Evolutionary conservation across 2,888 invertebrate genomes (phyloP), one percentile per base, ranked within the genome.

Genomic region (Himalopsyche tibetana): DNA sequence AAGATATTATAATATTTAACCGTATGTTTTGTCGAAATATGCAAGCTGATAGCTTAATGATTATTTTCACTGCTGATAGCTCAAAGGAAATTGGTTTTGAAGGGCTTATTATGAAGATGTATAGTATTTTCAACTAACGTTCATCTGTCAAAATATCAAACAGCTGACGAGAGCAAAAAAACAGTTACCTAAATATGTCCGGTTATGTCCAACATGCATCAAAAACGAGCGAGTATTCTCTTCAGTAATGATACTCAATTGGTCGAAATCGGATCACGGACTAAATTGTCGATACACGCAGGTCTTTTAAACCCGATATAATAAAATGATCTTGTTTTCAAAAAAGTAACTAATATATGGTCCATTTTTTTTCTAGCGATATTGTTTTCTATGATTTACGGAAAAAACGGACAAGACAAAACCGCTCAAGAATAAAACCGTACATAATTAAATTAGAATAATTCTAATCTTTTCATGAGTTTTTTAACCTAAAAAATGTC

Each of bases 111-210:
- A 19, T 63, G 63, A n/a, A 19, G 63, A 63, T 63, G 19, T 63
- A 28, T 28, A 28, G 28, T 28, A 19, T n/a, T 63, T 63, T 19
- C n/a, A 15, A 63, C 19, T 63, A 63, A 63, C 19, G 63, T 11
- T n/a, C 63, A 19, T n/a, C 19, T 28, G 63, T 63, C 28, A 63
- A 63, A 63, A 28, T 63, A 63, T 63, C 63, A 19, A 63, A 63
- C 63, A 63, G 63, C 63, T 63, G 63, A 63, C 63, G 63, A 63
- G 63, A 63, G n/a, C n/a, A 63, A 63, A 63, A n/a, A 63, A 63
- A 63, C 63, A 9, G 63, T 63, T 63, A 11, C 63, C 63, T 63
- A 63, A 63, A 63, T 63, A 11, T 63, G 63, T 63, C 19, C 63
- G 63, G 63, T 19, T 63, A 63, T 63, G 63, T 63, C 63, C 63